Conservation (phyloP, 2,797 vertebrate species). For the Iguana delicatissima region DNA sequence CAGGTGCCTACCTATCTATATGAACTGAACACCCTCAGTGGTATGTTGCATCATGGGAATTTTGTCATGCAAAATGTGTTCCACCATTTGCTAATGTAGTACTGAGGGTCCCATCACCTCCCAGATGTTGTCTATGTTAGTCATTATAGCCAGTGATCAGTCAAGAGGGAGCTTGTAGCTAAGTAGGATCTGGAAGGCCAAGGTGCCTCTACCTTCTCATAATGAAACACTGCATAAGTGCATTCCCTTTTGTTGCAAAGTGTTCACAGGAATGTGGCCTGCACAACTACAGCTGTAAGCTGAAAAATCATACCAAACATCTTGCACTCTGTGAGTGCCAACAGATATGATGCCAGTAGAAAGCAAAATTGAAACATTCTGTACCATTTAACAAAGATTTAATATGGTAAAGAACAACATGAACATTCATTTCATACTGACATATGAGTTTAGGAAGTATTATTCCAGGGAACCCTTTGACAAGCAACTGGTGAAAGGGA, state of each 20-base stretch:
- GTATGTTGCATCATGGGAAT: neutral
- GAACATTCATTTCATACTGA: neutral
- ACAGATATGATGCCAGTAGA: no score
- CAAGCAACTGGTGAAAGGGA: neutral
- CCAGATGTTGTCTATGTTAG: neutral
- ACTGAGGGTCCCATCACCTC: neutral
- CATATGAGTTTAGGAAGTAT: neutral
- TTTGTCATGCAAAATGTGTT: neutral
- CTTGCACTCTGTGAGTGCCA: no score
- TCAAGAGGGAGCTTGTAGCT: neutral
- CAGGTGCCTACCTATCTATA: no score
- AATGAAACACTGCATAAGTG: neutral
- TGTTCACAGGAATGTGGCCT: neutral
- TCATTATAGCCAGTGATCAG: neutral
- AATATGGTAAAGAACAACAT: neutral
- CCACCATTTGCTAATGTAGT: neutral
- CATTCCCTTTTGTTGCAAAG: neutral
- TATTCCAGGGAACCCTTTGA: neutral
- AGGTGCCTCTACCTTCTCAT: neutral
- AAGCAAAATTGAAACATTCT: neutral
- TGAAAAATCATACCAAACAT: neutral
- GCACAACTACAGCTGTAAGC: neutral
- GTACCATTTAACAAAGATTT: neutral
- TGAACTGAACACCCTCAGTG: neutral
- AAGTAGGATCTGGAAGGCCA: neutral